Conservation (phyloP, 2,888 invertebrate species). For the Cheilosia vernalis region DNA sequence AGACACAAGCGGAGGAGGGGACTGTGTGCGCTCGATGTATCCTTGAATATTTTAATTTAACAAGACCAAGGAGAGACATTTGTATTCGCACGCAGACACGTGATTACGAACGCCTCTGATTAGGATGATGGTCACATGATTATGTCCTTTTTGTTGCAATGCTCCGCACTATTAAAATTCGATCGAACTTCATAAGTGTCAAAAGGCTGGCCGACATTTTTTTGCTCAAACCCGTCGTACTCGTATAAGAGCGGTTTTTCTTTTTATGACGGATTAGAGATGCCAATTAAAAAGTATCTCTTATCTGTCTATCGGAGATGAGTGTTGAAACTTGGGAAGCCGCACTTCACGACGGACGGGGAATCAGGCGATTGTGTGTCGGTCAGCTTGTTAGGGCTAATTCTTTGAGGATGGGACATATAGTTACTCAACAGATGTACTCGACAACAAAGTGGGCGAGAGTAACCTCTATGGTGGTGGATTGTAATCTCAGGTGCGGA, state of each 20-base stretch:
- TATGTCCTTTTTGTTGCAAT: constrained; percentile 71
- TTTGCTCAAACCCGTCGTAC: not conserved
- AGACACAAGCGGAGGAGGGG: not conserved
- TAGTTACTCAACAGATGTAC: not conserved
- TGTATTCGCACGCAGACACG: constrained; percentile 67
- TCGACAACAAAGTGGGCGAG: not conserved
- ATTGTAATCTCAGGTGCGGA: not conserved
- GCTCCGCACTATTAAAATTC: constrained; percentile 68
- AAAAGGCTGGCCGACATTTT: constrained; percentile 59
- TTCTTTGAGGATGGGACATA: not conserved
- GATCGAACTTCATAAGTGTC: constrained; percentile 73
- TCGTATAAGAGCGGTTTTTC: not conserved
- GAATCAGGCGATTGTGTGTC: constrained; percentile 3
- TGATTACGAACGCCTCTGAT: constrained; percentile 73
- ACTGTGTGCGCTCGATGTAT: constrained; percentile 16
- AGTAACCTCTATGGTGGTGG: not conserved
- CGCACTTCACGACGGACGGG: constrained; percentile 10
- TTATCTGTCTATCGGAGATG: constrained; percentile 6
- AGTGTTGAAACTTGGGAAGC: not conserved
- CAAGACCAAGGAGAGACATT: constrained; percentile 69
- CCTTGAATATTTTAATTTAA: constrained; percentile 75
- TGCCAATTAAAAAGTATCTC: constrained; percentile 62
- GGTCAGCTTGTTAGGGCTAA: constrained; percentile 27
- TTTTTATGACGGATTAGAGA: constrained; percentile 52
- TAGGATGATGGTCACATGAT: constrained; percentile 71